These are phyloP conservation scores for Grammomys dolichurus DNA, from an alignment of 2,113 vertebrate genomes.

Conservation along the genomic window DNA sequence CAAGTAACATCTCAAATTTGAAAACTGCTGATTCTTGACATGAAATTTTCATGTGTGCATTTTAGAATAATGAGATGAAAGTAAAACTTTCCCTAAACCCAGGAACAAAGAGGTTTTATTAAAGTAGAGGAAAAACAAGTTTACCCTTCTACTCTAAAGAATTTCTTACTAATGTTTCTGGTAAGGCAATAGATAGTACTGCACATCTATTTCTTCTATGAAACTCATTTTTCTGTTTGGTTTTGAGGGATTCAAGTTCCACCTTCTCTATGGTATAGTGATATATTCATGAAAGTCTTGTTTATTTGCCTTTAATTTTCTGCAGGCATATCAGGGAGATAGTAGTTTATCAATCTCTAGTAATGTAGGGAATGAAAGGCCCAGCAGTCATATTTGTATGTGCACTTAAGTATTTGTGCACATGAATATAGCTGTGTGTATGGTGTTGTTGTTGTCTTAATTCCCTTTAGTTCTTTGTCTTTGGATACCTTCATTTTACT, in stretches of 20 bases:
- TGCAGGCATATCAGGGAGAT: background rate
- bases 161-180: constrained; percentile 88
- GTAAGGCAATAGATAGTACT: constrained; percentile 82
- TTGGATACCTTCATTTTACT: background rate
- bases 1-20: constrained; percentile 81
- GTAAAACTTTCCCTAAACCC: constrained; percentile 79
- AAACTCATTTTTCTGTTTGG: background rate
- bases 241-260: background rate
- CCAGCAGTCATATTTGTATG: background rate
- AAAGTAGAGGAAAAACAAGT: constrained; percentile 85
- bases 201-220: background rate
- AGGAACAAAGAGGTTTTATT: constrained; percentile 84
- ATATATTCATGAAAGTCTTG: background rate
- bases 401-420: background rate
- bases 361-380: background rate
- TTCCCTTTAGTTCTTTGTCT: background rate
- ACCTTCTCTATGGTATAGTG: background rate
- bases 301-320: background rate
- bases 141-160: constrained; percentile 87
- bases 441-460: background rate
- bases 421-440: background rate
- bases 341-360: background rate
- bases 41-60: constrained; percentile 81
- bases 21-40: constrained; percentile 80
- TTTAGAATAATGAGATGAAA: constrained; percentile 87